These are phyloP conservation scores for Odontocolon sp. DNA, from an alignment of 2,888 invertebrate genomes.

Conservation along the genomic window DNA sequence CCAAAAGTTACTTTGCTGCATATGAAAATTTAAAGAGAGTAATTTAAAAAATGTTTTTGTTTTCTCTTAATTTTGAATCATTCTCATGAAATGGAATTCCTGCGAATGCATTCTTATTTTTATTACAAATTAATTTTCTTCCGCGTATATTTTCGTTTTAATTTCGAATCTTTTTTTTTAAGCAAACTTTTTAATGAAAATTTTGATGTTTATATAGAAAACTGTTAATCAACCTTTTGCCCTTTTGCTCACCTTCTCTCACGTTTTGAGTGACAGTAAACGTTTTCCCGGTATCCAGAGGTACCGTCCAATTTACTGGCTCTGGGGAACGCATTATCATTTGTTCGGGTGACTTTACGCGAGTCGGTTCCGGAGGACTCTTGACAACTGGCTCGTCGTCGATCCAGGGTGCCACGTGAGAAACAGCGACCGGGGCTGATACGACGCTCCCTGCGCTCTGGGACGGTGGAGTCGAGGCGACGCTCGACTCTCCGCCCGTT, in stretches of 20 bases:
- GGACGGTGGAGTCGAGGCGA: slow-evolving; percentile 81
- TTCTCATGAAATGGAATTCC: too few species aligned
- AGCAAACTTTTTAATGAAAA: too few species aligned
- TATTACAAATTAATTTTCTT: too few species aligned
- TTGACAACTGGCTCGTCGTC: slow-evolving; percentile 90
- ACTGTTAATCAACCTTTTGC: neutral
- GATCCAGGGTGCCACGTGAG: slow-evolving; percentile 79
- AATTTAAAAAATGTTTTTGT: too few species aligned
- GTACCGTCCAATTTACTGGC: slow-evolving; percentile 97
- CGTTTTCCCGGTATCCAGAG: slow-evolving; percentile 95
- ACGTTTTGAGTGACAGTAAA: slow-evolving; percentile 97
- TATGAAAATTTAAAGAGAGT: too few species aligned
- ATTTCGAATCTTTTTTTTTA: too few species aligned
- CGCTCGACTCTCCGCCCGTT: slow-evolving; percentile 73
- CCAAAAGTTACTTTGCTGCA: too few species aligned
- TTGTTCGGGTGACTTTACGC: slow-evolving; percentile 96
- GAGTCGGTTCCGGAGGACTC: slow-evolving; percentile 95
- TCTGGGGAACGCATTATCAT: slow-evolving; percentile 96
- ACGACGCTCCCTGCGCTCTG: slow-evolving; percentile 81
- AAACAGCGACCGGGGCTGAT: slow-evolving; percentile 85
- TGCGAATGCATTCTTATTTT: too few species aligned
- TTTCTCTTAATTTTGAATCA: too few species aligned
- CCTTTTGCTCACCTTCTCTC: slow-evolving; percentile 85
- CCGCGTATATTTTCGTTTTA: too few species aligned
- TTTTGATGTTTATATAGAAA: neutral